Percentiles rank a stretch among this genome's conserved stretches.
Evolutionary conservation across 1,140 invertebrate species (phyloP).

Genomic region (Lasaia peninsularis): DNA sequence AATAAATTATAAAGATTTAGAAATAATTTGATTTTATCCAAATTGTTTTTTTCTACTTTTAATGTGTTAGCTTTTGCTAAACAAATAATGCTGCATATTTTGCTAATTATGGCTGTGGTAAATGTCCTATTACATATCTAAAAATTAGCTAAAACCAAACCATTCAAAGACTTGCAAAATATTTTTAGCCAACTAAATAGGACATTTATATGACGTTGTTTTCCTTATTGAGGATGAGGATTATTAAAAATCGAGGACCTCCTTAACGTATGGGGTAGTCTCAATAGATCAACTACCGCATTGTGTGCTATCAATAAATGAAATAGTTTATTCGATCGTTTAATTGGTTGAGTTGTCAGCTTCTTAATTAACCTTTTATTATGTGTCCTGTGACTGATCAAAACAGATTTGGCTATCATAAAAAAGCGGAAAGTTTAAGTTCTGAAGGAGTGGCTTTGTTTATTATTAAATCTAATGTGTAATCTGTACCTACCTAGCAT

Average conservation of each 20-base stretch:
- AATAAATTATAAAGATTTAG: slow-evolving; percentile 33
- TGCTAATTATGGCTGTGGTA: slow-evolving; percentile 9
- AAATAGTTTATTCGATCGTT: no score
- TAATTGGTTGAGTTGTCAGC: no score
- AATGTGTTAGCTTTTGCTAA: slow-evolving; percentile 24
- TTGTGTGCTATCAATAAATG: no score
- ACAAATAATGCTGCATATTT: slow-evolving; percentile 10
- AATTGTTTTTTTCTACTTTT: background rate
- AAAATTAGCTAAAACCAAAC: background rate
- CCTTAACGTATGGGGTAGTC: background rate
- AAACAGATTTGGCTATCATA: no score
- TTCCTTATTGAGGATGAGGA: no score
- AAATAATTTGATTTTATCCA: background rate
- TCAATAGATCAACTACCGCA: background rate
- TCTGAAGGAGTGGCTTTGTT: no score
- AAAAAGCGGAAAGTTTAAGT: no score
- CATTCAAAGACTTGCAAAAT: background rate
- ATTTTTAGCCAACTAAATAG: slow-evolving; percentile 2
- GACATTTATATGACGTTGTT: background rate
- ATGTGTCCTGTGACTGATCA: no score
- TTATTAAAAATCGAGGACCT: no score
- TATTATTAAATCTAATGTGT: no score
- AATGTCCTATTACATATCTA: slow-evolving; percentile 4
- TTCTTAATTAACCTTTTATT: no score
- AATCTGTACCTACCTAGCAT: no score